Evolutionary conservation across 2,797 vertebrate genomes (phyloP).

Genomic region (Corythornis leucogaster): DNA sequence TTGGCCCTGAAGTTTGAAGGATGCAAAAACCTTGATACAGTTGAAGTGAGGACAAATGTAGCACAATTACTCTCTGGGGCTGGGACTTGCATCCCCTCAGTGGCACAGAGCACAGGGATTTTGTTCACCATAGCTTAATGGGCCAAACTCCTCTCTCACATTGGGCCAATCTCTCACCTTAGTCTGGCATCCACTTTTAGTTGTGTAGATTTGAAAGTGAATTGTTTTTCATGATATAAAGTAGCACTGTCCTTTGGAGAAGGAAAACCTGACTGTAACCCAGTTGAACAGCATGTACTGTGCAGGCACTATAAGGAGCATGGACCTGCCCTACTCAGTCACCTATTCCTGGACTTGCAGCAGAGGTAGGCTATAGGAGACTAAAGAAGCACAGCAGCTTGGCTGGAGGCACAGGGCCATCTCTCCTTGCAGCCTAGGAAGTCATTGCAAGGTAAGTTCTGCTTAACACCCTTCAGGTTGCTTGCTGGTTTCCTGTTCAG

Average conservation of each 20-base stretch:
- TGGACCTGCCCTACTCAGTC: background rate
- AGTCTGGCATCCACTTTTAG: background rate
- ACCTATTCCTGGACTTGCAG: background rate
- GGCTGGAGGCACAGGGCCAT: background rate
- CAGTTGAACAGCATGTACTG: background rate
- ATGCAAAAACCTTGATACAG: background rate
- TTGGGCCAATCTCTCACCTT: background rate
- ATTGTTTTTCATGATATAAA: background rate
- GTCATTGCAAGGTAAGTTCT: background rate
- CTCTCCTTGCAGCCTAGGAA: background rate
- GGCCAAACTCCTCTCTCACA: background rate
- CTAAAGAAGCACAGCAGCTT: background rate
- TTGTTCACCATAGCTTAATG: background rate
- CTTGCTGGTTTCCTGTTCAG: background rate
- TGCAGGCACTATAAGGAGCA: background rate
- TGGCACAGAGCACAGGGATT: background rate
- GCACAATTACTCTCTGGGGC: background rate
- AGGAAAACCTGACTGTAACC: background rate
- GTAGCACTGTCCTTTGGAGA: background rate
- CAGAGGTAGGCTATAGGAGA: background rate
- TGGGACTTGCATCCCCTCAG: background rate
- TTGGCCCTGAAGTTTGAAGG: background rate
- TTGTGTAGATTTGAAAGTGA: background rate
- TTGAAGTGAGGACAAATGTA: background rate
- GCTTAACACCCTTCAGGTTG: background rate